Evolutionary conservation across 2,888 invertebrate species (phyloP).

Genomic region (Drosophila sordidapex): DNA sequence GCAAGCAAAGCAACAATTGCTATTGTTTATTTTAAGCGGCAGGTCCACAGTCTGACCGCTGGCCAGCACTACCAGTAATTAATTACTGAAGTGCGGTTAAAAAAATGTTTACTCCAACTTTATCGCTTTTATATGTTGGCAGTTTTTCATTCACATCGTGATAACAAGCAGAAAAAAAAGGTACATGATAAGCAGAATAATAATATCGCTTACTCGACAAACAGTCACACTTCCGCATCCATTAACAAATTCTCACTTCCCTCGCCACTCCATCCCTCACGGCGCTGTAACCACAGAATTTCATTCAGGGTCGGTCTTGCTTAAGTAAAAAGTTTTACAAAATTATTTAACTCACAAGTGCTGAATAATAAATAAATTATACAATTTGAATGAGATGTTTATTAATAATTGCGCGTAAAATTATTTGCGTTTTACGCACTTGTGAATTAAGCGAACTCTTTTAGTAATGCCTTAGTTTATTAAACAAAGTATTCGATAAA

Average conservation of each 20-base stretch:
- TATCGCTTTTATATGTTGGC: background rate
- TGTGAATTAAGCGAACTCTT: background rate
- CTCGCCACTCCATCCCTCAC: background rate
- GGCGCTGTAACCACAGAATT: background rate
- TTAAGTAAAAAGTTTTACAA: background rate
- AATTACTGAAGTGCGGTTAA: constrained; percentile 3
- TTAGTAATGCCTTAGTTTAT: background rate
- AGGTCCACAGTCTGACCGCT: background rate
- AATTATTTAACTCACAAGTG: no score
- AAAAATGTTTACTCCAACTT: background rate
- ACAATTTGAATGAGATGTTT: no score
- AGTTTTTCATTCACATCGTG: constrained; percentile 4
- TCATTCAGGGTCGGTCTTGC: background rate
- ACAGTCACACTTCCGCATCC: background rate
- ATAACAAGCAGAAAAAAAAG: background rate
- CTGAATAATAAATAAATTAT: no score
- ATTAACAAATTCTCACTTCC: background rate
- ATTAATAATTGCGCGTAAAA: no score
- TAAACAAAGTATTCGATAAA: background rate
- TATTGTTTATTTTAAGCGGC: constrained; percentile 10
- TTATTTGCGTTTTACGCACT: no score
- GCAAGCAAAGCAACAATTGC: background rate
- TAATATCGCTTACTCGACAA: constrained; percentile 5
- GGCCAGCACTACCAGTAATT: background rate
- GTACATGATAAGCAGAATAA: background rate